A percentile compares a stretch with the other conserved stretches of the same genome.
Conservation (phyloP, 2,113 vertebrate genomes). For the Bombycilla garrulus region DNA sequence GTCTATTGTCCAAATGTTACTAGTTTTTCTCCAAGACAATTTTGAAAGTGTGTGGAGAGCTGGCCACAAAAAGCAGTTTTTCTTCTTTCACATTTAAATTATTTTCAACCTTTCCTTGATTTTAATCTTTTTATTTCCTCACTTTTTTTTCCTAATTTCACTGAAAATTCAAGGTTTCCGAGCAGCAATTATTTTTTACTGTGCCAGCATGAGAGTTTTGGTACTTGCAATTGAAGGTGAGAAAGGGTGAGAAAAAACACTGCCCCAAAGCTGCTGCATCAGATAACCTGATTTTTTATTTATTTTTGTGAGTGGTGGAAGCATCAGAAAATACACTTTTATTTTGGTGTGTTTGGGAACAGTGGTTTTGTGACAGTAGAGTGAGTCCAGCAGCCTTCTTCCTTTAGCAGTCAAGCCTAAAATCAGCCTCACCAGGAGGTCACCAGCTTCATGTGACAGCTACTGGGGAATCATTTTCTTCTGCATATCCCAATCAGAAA, state of each 20-base stretch:
- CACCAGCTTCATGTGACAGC: not conserved
- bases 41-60: not conserved
- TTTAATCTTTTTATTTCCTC: not conserved
- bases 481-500: not conserved
- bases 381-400: not conserved
- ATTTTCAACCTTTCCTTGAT: not conserved
- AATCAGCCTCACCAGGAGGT: not conserved
- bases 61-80: not conserved
- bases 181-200: not conserved
- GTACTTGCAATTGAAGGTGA: not conserved
- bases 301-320: not conserved
- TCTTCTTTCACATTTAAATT: not conserved
- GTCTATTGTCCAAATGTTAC: conserved; percentile 10
- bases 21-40: not conserved
- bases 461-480: not conserved
- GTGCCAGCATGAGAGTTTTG: not conserved
- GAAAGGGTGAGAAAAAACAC: not conserved
- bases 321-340: not conserved
- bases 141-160: not conserved
- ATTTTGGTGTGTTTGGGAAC: not conserved
- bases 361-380: not conserved
- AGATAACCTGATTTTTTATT: not conserved
- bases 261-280: not conserved
- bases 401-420: not conserved
- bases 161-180: not conserved